A percentile compares a stretch with the other conserved stretches of the same genome.
These are phyloP conservation scores for Spisula subtruncata DNA, from an alignment of 2,888 invertebrate species.

Conservation along the genomic window DNA sequence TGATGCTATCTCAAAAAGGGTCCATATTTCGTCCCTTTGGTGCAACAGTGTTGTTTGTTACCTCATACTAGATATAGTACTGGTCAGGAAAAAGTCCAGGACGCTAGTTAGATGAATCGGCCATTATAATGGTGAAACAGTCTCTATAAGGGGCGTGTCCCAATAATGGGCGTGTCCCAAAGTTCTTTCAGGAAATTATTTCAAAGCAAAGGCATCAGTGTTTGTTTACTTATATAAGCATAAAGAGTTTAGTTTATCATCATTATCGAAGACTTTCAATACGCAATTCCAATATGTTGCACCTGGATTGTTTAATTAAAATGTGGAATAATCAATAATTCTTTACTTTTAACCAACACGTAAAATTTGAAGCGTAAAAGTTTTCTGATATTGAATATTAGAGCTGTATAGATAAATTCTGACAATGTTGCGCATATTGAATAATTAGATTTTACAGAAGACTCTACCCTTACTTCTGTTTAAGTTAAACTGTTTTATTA, in stretches of 20 bases:
- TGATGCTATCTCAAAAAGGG: no score
- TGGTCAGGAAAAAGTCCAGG: background rate
- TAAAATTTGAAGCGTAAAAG: background rate
- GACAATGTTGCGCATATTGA: background rate
- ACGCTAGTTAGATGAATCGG: background rate
- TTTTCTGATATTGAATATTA: background rate
- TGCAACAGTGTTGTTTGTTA: no score
- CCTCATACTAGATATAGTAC: no score
- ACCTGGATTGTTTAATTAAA: background rate
- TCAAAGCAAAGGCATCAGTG: background rate
- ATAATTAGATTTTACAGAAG: background rate
- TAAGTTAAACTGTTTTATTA: no score
- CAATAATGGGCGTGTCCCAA: background rate
- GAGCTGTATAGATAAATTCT: background rate
- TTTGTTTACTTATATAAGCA: background rate
- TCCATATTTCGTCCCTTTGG: no score
- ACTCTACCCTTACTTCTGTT: slow-evolving; percentile 16
- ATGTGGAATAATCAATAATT: background rate
- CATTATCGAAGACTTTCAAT: background rate
- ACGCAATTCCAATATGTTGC: slow-evolving; percentile 7
- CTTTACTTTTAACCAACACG: background rate
- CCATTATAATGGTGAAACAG: background rate
- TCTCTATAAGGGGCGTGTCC: background rate
- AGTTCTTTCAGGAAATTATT: background rate
- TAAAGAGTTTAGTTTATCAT: no score